These are phyloP conservation scores for Genyomyrus donnyi DNA, from an alignment of 2,113 vertebrate genomes.

Conservation along the genomic window DNA sequence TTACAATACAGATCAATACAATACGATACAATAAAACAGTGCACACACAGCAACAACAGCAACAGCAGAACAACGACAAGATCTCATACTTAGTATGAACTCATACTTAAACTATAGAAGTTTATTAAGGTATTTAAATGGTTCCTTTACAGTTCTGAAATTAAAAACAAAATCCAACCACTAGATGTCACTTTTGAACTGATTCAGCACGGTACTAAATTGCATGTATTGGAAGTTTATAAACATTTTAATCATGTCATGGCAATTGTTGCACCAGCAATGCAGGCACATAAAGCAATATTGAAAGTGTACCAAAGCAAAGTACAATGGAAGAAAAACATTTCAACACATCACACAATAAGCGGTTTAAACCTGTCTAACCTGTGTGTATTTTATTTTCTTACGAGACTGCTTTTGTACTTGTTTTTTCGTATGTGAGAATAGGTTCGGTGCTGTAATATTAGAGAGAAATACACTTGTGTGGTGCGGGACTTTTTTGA, in stretches of 20 bases:
- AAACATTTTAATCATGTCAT: not conserved
- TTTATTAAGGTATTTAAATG: not conserved
- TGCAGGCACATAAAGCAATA: not conserved
- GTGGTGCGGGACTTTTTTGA: not conserved
- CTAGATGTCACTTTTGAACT: slow-evolving; percentile 41
- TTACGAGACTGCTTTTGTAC: not conserved
- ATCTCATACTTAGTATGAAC: not conserved
- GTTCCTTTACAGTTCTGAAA: not conserved
- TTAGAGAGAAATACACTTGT: not conserved
- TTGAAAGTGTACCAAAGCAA: not conserved
- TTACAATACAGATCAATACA: too few relatives aligned
- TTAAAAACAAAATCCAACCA: slow-evolving; percentile 23
- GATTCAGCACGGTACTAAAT: not conserved
- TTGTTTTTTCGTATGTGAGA: not conserved
- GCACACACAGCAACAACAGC: too few relatives aligned
- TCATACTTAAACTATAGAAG: not conserved
- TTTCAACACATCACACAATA: not conserved
- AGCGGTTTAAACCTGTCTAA: not conserved
- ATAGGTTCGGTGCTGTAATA: not conserved
- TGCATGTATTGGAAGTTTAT: not conserved
- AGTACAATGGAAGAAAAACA: not conserved
- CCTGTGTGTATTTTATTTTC: not conserved
- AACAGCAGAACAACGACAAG: too few relatives aligned
- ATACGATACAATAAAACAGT: too few relatives aligned
- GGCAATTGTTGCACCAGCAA: not conserved